Percentiles rank a stretch among this genome's conserved stretches.
phyloP scores from a whole-genome alignment of 2,113 vertebrate genomes.

The Pangasianodon hypophthalmus region DNA sequence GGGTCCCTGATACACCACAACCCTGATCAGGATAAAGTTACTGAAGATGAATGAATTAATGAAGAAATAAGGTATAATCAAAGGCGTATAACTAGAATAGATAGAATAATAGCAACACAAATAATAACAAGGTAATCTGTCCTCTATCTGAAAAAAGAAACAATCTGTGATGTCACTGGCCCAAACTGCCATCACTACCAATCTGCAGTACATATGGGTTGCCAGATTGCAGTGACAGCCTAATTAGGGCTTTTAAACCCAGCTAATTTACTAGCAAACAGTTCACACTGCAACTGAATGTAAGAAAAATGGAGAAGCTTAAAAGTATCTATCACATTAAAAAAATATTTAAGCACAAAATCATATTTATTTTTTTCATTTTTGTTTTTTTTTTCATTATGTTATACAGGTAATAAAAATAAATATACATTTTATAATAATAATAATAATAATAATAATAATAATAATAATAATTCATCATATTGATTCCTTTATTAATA shows the following conservation, averaged over 20 bases:
- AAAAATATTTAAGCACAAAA: neutral
- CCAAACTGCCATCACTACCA: neutral
- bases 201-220: neutral
- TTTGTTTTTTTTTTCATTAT: too few species aligned
- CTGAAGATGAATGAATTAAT: neutral
- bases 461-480: neutral
- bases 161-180: neutral
- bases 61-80: neutral
- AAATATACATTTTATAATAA: neutral
- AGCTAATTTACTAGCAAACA: conserved; percentile 2
- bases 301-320: neutral
- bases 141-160: neutral
- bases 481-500: neutral
- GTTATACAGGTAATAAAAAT: too few species aligned
- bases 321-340: neutral
- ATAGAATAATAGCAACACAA: neutral
- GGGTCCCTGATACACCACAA: neutral
- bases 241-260: neutral
- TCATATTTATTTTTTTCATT: too few species aligned
- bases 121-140: neutral
- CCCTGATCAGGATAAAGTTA: neutral
- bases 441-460: neutral
- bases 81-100: neutral
- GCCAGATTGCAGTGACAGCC: neutral
- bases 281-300: neutral